Conservation (phyloP, 2,797 vertebrate genomes). For the Lophotriccus pileatus region DNA sequence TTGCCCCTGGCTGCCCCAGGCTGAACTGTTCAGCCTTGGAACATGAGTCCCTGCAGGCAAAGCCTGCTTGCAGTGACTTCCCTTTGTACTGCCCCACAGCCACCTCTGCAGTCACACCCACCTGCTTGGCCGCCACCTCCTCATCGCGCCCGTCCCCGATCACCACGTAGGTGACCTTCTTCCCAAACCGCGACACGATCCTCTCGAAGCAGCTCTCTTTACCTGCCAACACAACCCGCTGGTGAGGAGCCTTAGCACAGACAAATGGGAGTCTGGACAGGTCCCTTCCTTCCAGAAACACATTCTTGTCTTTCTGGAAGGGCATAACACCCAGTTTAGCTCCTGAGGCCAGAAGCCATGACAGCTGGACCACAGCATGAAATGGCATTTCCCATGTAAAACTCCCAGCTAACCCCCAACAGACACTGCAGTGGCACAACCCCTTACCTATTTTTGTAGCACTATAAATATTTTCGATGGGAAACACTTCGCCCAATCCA, state of each 20-base stretch:
- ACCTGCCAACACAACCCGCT: slow-evolving; percentile 71
- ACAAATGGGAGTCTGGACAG: not conserved
- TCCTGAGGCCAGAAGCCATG: not conserved
- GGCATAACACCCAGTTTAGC: not conserved
- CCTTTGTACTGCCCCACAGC: not conserved
- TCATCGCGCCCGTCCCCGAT: slow-evolving; percentile 97
- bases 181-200: slow-evolving; percentile 94
- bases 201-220: slow-evolving; percentile 98
- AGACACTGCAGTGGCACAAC: not conserved
- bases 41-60: not conserved
- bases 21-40: not conserved
- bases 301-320: not conserved
- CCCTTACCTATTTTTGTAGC: slow-evolving; percentile 95
- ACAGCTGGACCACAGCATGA: not conserved
- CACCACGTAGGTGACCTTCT: slow-evolving; percentile 97
- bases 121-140: slow-evolving; percentile 97
- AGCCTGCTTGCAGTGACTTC: not conserved
- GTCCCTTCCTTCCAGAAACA: not conserved
- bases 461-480: slow-evolving; percentile 98
- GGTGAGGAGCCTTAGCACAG: not conserved
- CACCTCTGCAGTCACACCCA: slow-evolving; percentile 34
- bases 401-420: not conserved
- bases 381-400: not conserved
- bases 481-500: slow-evolving; percentile 93
- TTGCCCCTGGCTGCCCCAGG: not conserved